Evolutionary conservation across 2,888 invertebrate species (phyloP), one percentile per base, ranked within the genome.

Genomic region (Hirtodrosophila confusa): DNA sequence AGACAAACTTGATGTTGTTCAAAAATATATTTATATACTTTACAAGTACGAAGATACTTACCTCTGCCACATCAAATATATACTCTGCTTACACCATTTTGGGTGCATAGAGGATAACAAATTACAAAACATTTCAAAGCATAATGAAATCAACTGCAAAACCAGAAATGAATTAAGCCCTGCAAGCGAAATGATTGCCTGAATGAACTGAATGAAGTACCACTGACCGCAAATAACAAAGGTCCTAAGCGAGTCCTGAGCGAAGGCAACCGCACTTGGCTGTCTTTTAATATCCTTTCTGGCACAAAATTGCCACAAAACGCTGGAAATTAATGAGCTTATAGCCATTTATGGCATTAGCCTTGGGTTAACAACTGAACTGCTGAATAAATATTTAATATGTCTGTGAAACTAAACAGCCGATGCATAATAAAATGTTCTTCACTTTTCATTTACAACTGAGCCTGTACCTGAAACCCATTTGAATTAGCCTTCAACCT

Each of bases 71-170:
- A 27, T 5, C 27, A 6, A 27, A 27, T 5, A 5, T 27, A 27
- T 27, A 27, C 27, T 27, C 17, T 17, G 17, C 4, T 27, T 8
- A 33, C 0, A n/a, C 17, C 12, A 23, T 27, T 5, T 27, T 27
- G 4, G 4, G 0, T 27, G 27, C 4, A 27, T 27, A 27, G 0
- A 27, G 27, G 27, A 3, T 27, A 27, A 23, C 11, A 43, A 49
- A 51, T 23, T 48, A 49, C 41, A 36, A 39, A 45, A 53, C 40
- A 44, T n/a, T 39, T 43, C 11, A 37, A 51, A 33, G 11, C 43
- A 57, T 50, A 58, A 58, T 69, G 40, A 66, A 69, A 69, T 69
- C 39, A 69, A 66, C 33, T 68, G 33, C 27, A 33, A 69, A 50
- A 49, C 65, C 55, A 40, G 9, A 65, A 65, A 40, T 40, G 44